A percentile compares a stretch with the other conserved stretches of the same genome.
Evolutionary conservation across 2,888 invertebrate genomes (phyloP).

Genomic region (Amaurobius ferox): DNA sequence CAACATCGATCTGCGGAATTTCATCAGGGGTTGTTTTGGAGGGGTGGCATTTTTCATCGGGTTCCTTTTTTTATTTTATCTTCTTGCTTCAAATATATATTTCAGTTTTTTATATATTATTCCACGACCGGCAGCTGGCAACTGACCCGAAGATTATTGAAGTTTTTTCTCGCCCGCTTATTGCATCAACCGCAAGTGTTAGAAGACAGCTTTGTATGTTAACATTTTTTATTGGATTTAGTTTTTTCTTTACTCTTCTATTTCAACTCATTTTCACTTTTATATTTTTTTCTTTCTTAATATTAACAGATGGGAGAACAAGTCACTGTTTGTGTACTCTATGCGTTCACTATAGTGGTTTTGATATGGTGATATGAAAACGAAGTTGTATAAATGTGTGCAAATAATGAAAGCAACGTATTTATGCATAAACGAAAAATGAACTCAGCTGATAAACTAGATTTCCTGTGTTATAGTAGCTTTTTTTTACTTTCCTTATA

Average conservation of each 20-base stretch:
- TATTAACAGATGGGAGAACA: background rate
- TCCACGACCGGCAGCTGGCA: background rate
- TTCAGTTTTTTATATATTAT: background rate
- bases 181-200: slow-evolving; percentile 6
- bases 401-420: too few relatives aligned
- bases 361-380: too few relatives aligned
- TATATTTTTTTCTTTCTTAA: background rate
- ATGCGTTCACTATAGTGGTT: too few relatives aligned
- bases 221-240: slow-evolving; percentile 6
- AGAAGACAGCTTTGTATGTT: slow-evolving; percentile 11
- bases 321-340: too few relatives aligned
- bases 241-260: background rate
- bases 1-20: slow-evolving; percentile 1
- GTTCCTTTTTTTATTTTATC: background rate
- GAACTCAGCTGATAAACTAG: too few relatives aligned
- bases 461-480: too few relatives aligned
- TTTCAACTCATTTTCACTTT: background rate
- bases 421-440: too few relatives aligned
- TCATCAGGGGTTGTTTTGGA: background rate
- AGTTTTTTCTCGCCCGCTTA: background rate
- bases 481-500: too few relatives aligned
- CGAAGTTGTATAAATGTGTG: too few relatives aligned
- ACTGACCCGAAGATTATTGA: slow-evolving; percentile 9
- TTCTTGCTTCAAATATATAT: slow-evolving; percentile 12
- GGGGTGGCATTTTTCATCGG: slow-evolving; percentile 7